Conservation (phyloP, 2,797 vertebrate genomes). For the Schizopygopsis pylzovi region DNA sequence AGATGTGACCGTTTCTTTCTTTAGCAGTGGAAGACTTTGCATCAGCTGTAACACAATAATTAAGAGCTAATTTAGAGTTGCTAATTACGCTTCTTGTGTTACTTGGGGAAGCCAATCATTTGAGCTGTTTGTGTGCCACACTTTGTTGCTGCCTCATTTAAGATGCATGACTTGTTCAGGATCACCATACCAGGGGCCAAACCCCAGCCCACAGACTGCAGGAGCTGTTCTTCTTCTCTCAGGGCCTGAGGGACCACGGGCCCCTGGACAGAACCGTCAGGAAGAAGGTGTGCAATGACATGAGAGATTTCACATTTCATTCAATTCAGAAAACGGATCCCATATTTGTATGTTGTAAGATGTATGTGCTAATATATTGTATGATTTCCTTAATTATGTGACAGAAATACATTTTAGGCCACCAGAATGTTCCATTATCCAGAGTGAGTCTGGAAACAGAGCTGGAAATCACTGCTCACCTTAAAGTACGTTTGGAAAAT, state of each 20-base stretch:
- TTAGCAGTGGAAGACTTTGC: neutral
- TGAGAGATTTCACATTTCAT: neutral
- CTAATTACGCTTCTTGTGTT: conserved; percentile 38
- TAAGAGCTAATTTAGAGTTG: conserved; percentile 38
- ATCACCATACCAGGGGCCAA: conserved; percentile 46
- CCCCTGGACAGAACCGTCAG: conserved; percentile 43
- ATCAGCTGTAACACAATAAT: conserved; percentile 4
- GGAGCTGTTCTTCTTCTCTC: conserved; percentile 65
- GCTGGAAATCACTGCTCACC: conserved; percentile 62
- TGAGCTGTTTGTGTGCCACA: conserved; percentile 26
- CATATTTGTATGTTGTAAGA: neutral
- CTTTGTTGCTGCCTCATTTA: conserved; percentile 34
- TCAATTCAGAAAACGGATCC: neutral
- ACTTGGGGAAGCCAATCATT: conserved; percentile 22
- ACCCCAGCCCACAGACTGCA: conserved; percentile 63
- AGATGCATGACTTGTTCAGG: conserved; percentile 56
- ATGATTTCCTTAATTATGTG: neutral
- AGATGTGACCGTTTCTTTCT: neutral
- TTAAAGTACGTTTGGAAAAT: conserved; percentile 64
- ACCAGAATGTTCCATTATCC: conserved; percentile 58
- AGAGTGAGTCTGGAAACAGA: conserved; percentile 66
- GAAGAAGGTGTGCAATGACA: conserved; percentile 55
- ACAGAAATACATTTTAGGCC: conserved; percentile 62
- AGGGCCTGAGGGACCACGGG: conserved; percentile 47
- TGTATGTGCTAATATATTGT: neutral